A percentile compares a stretch with the other conserved stretches of the same genome.
Conservation (phyloP, 2,797 vertebrate species). For the Champsocephalus gunnari region DNA sequence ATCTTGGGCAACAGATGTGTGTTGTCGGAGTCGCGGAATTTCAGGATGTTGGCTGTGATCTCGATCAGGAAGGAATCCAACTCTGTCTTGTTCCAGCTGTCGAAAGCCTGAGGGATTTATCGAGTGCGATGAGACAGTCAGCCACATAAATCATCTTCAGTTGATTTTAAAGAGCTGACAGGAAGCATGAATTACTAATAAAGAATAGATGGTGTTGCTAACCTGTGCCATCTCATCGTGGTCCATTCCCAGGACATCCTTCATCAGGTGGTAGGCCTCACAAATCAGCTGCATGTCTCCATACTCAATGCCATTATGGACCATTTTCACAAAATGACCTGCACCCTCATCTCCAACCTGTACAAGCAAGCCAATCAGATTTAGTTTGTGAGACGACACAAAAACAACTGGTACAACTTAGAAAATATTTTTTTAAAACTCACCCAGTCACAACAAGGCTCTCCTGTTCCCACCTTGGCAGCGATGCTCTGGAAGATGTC, state of each 20-base stretch:
- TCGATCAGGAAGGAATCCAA: conserved; percentile 98
- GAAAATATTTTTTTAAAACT: conserved; percentile 57
- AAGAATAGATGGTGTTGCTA: conserved; percentile 15
- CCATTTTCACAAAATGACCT: conserved; percentile 99
- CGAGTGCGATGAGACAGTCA: conserved; percentile 1
- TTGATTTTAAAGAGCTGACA: background rate
- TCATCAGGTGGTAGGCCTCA: conserved; percentile 98
- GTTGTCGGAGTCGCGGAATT: conserved; percentile 88
- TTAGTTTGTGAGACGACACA: background rate
- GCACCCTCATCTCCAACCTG: conserved; percentile 98
- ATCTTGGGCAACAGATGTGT: conserved; percentile 93
- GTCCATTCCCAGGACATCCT: conserved; percentile 91
- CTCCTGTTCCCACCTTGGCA: conserved; percentile 95
- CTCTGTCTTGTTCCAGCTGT: conserved; percentile 96
- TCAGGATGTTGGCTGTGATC: conserved; percentile 96
- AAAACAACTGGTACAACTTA: background rate
- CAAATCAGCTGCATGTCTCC: conserved; percentile 99
- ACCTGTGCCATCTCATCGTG: conserved; percentile 95
- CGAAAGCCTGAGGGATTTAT: conserved; percentile 84
- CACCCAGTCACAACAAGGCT: conserved; percentile 98
- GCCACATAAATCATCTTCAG: background rate
- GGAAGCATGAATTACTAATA: background rate
- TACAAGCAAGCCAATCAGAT: conserved; percentile 3
- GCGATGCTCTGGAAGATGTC: conserved; percentile 96
- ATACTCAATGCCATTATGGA: conserved; percentile 98